Conservation (phyloP, 2,888 invertebrate genomes). For the Zygothrica quintamaculata region DNA sequence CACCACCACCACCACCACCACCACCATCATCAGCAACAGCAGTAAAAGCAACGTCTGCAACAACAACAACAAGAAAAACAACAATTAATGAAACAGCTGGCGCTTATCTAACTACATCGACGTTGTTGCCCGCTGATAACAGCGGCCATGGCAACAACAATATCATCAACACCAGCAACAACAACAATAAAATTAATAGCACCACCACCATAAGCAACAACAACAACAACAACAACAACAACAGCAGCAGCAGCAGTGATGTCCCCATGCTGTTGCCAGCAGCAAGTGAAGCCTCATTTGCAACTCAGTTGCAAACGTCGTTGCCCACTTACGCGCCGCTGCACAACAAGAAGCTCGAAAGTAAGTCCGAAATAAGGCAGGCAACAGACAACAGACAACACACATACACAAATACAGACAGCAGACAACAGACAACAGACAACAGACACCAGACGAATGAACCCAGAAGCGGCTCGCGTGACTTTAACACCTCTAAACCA, state of each 20-base stretch:
- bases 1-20: constrained; percentile 10
- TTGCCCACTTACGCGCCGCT: constrained; percentile 56
- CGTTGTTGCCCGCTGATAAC: constrained; percentile 65
- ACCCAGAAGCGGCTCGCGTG: constrained; percentile 57
- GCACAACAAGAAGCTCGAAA: constrained; percentile 69
- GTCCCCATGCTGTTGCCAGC: constrained; percentile 38
- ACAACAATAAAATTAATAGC: constrained; percentile 8
- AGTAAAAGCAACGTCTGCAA: constrained; percentile 11
- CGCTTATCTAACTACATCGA: constrained; percentile 67
- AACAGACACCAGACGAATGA: constrained; percentile 12
- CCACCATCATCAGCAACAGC: constrained; percentile 25
- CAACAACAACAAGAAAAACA: constrained; percentile 28
- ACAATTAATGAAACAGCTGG: constrained; percentile 68
- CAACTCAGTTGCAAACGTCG: constrained; percentile 43
- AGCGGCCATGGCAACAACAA: constrained; percentile 66
- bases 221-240: constrained; percentile 30
- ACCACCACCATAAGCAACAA: constrained; percentile 29
- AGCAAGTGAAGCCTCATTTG: constrained; percentile 23
- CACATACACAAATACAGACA: constrained; percentile 6
- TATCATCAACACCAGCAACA: constrained; percentile 27
- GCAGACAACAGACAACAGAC: constrained; percentile 20
- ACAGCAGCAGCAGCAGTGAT: constrained; percentile 25
- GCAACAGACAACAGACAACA: constrained; percentile 6
- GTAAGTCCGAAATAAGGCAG: constrained; percentile 55
- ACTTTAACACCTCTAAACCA: constrained; percentile 72